Evolutionary conservation across 2,113 vertebrate species (phyloP), one percentile per base, ranked within the genome.

Genomic region (Rhodinocichla rosea): DNA sequence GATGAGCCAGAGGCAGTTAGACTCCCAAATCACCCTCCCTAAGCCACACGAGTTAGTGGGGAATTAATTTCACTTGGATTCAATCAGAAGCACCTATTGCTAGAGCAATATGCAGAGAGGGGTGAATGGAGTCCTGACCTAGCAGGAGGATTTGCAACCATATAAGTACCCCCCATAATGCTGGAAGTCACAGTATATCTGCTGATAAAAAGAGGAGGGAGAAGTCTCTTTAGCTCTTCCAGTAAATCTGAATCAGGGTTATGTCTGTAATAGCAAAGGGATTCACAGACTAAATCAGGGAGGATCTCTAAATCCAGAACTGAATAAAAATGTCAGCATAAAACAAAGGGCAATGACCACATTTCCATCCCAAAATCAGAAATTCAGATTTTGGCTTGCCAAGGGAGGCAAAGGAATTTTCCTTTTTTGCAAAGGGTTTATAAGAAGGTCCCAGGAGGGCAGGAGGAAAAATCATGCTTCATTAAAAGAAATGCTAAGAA

Each of bases 161-260:
- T 53, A 1, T 11, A 75, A 67, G 24, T 1, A 3, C 22, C n/a
- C 16, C 1, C 0, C 15, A 3, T 8, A 78, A 42, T 2, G 2
- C 39, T 40, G 70, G 49, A 64, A n/a, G 11, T 10, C 30, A 42
- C 23, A n/a, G 39, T 47, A 17, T 17, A 28, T 32, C n/a, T 4
- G 2, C 42, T 71, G 65, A 27, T 91, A 62, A 63, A 95, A 63
- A 67, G 20, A 82, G 26, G 27, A 63, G 7, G 11, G 42, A 74
- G 37, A 81, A 74, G 32, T 18, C 53, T 53, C 45, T 67, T 60
- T 26, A 86, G 28, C 16, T 87, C 39, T 79, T 78, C 26, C 23
- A 85, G 65, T 59, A 92, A 71, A 87, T 70, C 45, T 82, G 53
- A 50, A 81, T 77, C 22, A 11, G 35, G 32, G 12, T 17, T 80